Conservation (phyloP, 2,797 vertebrate genomes). For the Mastacembelus armatus region DNA sequence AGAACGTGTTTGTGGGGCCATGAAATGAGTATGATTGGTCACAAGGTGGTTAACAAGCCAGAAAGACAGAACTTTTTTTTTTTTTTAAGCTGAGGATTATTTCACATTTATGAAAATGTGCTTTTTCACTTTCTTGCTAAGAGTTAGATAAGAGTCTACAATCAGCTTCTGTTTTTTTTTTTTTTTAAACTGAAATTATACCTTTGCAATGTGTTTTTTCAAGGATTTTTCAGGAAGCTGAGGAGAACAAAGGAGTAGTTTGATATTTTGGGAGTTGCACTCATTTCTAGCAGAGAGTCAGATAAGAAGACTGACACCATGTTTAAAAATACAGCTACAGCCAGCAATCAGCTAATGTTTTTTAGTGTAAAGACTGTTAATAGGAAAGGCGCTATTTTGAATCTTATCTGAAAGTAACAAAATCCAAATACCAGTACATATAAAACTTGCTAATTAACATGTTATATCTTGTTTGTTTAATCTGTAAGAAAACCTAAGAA, state of each 20-base stretch:
- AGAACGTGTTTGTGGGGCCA: not conserved
- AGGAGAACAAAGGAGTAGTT: not conserved
- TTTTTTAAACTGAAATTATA: not conserved
- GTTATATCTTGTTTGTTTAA: not conserved
- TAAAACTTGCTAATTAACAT: not conserved
- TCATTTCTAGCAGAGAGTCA: not conserved
- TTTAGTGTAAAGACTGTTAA: not conserved
- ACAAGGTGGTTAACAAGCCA: too few relatives aligned
- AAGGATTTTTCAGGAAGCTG: not conserved
- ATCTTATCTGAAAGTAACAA: not conserved
- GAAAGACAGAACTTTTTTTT: not conserved
- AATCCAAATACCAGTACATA: not conserved
- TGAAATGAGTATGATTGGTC: slow-evolving; percentile 6
- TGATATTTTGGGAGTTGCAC: not conserved
- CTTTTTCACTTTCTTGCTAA: too few relatives aligned
- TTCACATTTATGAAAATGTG: too few relatives aligned
- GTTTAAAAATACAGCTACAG: not conserved
- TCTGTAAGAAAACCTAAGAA: not conserved
- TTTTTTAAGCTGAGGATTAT: not conserved
- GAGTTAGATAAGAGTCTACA: not conserved
- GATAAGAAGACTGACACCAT: not conserved
- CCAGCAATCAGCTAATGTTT: not conserved
- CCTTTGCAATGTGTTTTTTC: not conserved
- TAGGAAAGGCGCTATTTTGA: not conserved
- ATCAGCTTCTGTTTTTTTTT: not conserved